A percentile compares a stretch with the other conserved stretches of the same genome.
These are phyloP conservation scores for Parotia lawesii DNA, from an alignment of 2,113 vertebrate genomes.

Conservation along the genomic window DNA sequence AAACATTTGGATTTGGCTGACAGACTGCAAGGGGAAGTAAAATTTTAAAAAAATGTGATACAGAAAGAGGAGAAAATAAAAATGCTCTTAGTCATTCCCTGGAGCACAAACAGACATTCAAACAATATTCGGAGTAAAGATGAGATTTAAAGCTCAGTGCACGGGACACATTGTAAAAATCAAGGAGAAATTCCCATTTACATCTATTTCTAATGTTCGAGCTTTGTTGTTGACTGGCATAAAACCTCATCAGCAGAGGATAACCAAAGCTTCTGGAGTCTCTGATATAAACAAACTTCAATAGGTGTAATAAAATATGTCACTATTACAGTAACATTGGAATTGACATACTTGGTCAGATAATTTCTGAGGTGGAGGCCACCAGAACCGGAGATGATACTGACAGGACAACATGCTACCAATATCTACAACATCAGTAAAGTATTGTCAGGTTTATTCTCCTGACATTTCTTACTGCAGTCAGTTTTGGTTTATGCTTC, in stretches of 20 bases:
- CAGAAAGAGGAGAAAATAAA: conserved; percentile 23
- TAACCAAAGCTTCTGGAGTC: neutral
- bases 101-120: neutral
- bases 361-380: neutral
- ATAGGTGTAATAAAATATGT: neutral
- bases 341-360: neutral
- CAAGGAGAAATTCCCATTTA: neutral
- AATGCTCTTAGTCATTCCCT: conserved; percentile 26
- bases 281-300: neutral
- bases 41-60: neutral
- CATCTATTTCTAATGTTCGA: neutral
- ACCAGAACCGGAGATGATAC: neutral
- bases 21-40: neutral
- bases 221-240: neutral
- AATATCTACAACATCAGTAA: neutral
- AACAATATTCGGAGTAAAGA: neutral
- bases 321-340: neutral
- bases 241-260: neutral
- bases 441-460: neutral
- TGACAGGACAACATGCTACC: neutral
- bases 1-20: neutral
- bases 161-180: neutral
- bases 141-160: conserved; percentile 3
- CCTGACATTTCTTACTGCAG: neutral
- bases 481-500: neutral